Percentiles rank a stretch among this genome's conserved stretches.
These are phyloP conservation scores for Brachymystax lenok DNA, from an alignment of 2,797 vertebrate species.

Conservation along the genomic window DNA sequence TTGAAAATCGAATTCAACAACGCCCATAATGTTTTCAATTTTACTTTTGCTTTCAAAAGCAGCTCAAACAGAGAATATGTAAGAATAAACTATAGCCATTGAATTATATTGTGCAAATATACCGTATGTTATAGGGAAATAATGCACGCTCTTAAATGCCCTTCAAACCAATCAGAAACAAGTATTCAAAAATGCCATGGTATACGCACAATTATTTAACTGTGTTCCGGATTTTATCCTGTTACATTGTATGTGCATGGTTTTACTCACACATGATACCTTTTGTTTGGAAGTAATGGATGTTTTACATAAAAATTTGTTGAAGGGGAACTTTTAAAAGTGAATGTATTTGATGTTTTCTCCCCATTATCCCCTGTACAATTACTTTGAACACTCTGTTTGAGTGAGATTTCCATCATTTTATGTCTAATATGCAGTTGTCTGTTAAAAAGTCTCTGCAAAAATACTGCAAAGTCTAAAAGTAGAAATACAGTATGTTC, in stretches of 20 bases:
- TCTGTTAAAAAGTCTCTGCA: constrained; percentile 21
- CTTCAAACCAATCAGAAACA: too few relatives aligned
- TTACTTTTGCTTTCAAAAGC: too few relatives aligned
- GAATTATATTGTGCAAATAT: too few relatives aligned
- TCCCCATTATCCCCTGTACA: constrained; percentile 13
- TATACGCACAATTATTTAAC: constrained; percentile 14
- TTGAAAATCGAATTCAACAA: too few relatives aligned
- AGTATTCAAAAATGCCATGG: too few relatives aligned
- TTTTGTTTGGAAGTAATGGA: constrained; percentile 54
- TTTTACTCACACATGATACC: constrained; percentile 32
- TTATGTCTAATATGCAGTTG: constrained; percentile 21
- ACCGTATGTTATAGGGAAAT: too few relatives aligned
- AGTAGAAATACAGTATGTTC: constrained; percentile 23
- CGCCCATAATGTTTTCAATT: too few relatives aligned
- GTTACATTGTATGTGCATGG: constrained; percentile 36
- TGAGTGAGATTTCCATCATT: constrained; percentile 27
- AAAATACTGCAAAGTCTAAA: constrained; percentile 50
- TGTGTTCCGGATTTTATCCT: constrained; percentile 17
- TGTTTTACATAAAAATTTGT: constrained; percentile 66
- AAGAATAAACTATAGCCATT: too few relatives aligned
- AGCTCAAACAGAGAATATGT: too few relatives aligned
- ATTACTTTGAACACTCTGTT: not conserved
- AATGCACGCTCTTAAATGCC: too few relatives aligned
- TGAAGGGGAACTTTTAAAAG: constrained; percentile 42
- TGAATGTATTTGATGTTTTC: constrained; percentile 1